These are phyloP conservation scores for Penaeus indicus DNA, from an alignment of 1,140 invertebrate species.

Conservation along the genomic window DNA sequence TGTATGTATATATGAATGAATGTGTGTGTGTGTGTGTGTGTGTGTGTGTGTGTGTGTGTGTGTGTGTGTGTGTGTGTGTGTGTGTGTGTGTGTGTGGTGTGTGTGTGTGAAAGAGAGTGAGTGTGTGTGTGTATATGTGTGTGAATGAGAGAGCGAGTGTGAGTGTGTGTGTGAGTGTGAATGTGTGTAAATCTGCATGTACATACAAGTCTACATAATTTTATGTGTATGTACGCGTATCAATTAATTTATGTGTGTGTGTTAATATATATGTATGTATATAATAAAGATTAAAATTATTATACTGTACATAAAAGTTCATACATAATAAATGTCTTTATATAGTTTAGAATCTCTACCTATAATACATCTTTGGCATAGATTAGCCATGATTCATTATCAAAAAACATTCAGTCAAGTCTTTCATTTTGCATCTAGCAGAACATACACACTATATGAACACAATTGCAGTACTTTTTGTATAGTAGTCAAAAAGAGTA, in stretches of 20 bases:
- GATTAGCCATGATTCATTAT: conserved; percentile 42
- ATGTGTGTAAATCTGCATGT: too few species aligned
- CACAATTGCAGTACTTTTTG: conserved; percentile 44
- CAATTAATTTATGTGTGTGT: not conserved
- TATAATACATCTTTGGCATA: conserved; percentile 64
- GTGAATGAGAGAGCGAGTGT: too few species aligned
- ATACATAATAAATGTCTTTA: conserved; percentile 52
- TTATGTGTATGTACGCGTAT: too few species aligned
- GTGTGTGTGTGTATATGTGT: too few species aligned
- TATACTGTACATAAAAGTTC: conserved; percentile 48
- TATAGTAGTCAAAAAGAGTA: conserved; percentile 24
- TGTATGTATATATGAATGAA: too few species aligned
- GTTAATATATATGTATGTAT: not conserved
- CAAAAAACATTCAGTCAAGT: conserved; percentile 30
- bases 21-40: too few species aligned
- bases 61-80: too few species aligned
- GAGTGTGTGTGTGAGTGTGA: too few species aligned
- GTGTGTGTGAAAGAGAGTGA: too few species aligned
- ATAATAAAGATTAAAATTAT: conserved; percentile 19
- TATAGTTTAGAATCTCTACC: conserved; percentile 62
- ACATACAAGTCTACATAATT: too few species aligned
- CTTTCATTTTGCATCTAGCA: conserved; percentile 23
- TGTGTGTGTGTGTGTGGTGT: too few species aligned
- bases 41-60: too few species aligned
- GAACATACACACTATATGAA: conserved; percentile 40